Percentiles rank a stretch among this genome's conserved stretches.
Conservation (phyloP, 2,113 vertebrate species). For the Gymnogyps californianus region DNA sequence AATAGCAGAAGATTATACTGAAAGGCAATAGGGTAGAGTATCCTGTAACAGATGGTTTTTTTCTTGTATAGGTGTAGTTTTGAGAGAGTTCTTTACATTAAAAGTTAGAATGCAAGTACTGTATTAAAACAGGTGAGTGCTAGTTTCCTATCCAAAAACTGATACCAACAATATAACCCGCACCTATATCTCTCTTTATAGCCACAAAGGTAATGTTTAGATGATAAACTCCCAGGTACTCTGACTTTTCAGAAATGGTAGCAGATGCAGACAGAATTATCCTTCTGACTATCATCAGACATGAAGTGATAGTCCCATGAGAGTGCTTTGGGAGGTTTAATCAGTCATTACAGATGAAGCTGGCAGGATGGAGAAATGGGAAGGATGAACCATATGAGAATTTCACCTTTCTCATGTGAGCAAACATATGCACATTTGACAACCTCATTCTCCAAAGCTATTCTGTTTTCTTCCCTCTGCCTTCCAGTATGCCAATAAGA, state of each 20-base stretch:
- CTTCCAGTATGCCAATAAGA: background rate
- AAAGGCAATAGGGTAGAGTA: background rate
- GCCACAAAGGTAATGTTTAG: background rate
- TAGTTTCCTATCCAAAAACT: background rate
- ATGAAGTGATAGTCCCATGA: background rate
- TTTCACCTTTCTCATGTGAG: background rate
- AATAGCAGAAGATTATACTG: background rate
- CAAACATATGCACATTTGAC: background rate
- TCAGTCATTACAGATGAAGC: background rate
- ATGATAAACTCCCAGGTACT: background rate
- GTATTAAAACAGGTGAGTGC: background rate
- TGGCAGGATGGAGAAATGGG: background rate
- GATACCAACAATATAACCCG: background rate
- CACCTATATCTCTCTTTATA: background rate
- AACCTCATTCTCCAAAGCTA: background rate
- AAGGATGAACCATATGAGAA: background rate
- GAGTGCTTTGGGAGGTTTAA: background rate
- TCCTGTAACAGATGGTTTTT: background rate
- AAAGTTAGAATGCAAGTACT: background rate
- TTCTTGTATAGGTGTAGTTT: background rate
- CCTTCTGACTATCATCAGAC: background rate
- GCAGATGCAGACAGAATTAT: background rate
- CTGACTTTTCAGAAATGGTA: background rate
- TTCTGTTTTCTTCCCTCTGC: background rate
- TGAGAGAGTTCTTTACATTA: background rate